Percentiles rank a stretch among this genome's conserved stretches.
Conservation (phyloP, 2,113 vertebrate species). For the Myocastor coypus region DNA sequence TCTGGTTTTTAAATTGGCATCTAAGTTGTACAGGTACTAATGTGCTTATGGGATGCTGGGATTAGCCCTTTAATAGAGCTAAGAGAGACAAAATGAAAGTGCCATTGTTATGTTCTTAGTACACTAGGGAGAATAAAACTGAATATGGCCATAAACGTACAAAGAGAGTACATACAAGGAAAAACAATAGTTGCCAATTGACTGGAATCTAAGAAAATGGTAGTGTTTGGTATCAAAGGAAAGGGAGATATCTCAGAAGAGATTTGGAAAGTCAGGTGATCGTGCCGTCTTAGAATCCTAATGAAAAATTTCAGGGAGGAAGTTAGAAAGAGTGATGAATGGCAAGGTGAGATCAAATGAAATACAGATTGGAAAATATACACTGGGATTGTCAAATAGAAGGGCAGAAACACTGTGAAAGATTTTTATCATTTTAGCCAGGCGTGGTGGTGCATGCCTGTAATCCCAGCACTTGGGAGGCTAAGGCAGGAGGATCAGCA, state of each 20-base stretch:
- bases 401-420: background rate
- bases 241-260: background rate
- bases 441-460: too few species aligned
- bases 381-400: background rate
- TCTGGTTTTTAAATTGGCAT: background rate
- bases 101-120: background rate
- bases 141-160: background rate
- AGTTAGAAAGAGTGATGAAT: background rate
- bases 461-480: too few species aligned
- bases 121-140: background rate
- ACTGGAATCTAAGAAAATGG: background rate
- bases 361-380: background rate
- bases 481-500: too few species aligned
- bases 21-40: background rate
- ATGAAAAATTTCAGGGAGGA: background rate
- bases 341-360: background rate
- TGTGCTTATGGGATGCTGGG: background rate
- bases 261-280: background rate
- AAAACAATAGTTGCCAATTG: background rate
- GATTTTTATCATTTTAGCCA: background rate
- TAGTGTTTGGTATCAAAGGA: background rate
- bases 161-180: background rate
- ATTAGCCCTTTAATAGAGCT: background rate
- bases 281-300: background rate
- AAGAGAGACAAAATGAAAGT: slow-evolving; percentile 1